A percentile compares a stretch with the other conserved stretches of the same genome.
These are phyloP conservation scores for Bos taurus DNA, from an alignment of 2,113 vertebrate genomes.

Conservation along the genomic window DNA sequence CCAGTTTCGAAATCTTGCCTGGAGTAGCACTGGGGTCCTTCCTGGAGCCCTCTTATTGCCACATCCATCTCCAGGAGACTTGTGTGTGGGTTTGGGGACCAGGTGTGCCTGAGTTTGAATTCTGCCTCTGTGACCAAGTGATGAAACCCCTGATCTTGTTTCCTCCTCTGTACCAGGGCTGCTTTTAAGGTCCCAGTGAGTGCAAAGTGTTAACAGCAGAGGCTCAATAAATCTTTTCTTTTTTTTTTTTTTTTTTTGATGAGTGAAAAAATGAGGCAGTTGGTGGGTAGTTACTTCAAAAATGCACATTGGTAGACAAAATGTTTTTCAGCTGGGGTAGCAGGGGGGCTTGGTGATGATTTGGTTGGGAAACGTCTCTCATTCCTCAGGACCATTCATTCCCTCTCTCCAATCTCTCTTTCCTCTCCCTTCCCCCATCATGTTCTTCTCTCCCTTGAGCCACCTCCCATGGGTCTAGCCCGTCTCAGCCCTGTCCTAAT, in stretches of 20 bases:
- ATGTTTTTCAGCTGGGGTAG: background rate
- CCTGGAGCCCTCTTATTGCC: background rate
- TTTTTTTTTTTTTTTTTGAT: background rate
- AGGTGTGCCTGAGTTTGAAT: background rate
- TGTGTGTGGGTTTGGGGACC: background rate
- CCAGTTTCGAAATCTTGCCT: background rate
- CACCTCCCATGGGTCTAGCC: too few relatives aligned
- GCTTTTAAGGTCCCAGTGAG: background rate
- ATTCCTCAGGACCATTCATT: background rate
- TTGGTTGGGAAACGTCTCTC: background rate
- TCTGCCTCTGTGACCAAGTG: background rate
- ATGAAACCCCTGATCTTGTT: background rate
- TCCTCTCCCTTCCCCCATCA: background rate
- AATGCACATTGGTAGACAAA: background rate
- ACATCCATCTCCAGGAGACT: background rate
- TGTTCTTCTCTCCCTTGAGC: background rate
- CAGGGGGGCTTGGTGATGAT: background rate
- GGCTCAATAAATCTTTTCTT: slow-evolving; percentile 22
- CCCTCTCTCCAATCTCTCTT: background rate
- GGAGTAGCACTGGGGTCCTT: too few relatives aligned
- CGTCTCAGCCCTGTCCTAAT: background rate
- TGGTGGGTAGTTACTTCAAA: background rate
- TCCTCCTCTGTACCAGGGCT: background rate
- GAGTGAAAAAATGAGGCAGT: background rate
- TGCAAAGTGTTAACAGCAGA: background rate